phyloP scores from a whole-genome alignment of 2,113 vertebrate genomes.

The Ascaphus truei region DNA sequence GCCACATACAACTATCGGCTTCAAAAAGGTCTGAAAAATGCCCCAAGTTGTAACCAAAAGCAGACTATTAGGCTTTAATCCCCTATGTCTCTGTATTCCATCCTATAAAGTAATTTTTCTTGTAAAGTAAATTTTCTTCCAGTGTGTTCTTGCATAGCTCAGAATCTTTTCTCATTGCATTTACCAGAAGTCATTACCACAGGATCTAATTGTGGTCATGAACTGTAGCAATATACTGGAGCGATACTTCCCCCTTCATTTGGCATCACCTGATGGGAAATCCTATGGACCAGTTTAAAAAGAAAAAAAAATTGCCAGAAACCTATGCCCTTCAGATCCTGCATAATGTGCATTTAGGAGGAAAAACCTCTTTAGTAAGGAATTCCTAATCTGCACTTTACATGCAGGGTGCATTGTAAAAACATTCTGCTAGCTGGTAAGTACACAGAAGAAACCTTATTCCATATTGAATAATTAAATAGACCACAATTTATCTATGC shows the following conservation, averaged over 20 bases:
- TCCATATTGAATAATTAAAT: not conserved
- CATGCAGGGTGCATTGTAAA: not conserved
- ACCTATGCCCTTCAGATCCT: too few species aligned
- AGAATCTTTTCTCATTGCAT: not conserved
- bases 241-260: too few species aligned
- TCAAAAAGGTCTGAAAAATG: too few species aligned
- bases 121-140: too few species aligned
- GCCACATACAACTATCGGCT: too few species aligned
- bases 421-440: not conserved
- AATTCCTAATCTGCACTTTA: not conserved
- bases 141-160: not conserved
- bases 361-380: not conserved
- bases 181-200: not conserved
- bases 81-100: too few species aligned
- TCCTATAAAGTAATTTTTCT: too few species aligned
- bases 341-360: not conserved
- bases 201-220: not conserved
- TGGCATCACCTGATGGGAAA: not conserved
- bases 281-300: not conserved
- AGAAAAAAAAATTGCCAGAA: not conserved
- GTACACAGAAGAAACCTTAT: not conserved
- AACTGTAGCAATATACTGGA: too few species aligned
- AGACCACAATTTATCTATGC: too few species aligned
- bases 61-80: too few species aligned
- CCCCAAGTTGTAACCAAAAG: too few species aligned